Evolutionary conservation across 2,888 invertebrate genomes (phyloP), one percentile per base, ranked within the genome.

Genomic region (Venusia cambrica): DNA sequence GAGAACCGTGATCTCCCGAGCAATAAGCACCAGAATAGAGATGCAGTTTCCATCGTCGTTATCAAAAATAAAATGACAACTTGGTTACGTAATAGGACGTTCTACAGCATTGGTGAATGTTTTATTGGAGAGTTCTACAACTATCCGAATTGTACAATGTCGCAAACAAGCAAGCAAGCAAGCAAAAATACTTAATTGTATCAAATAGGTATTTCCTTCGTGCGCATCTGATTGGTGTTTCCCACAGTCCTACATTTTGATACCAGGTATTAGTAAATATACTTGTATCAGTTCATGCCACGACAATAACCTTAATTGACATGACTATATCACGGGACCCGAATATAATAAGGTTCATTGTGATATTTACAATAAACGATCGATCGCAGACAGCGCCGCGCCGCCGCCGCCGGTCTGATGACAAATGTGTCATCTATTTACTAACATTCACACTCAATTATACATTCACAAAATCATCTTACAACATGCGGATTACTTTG

Each of bases 371-470:
- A 17, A 17, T 18, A 4, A 18, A 9, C 6, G 12, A 11, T 13
- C 9, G 18, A 15, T 17, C 31, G 12, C 10, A 21, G 14, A 21
- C 26, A 21, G 26, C n/a, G n/a, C n/a, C n/a, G n/a, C n/a, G n/a
- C n/a, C n/a, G n/a, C n/a, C n/a, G n/a, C n/a, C n/a, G n/a, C 8
- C 27, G 11, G 19, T 33, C 26, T 26, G 11, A 4, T 10, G 26
- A 17, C 9, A 22, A 27, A 14, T 10, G n/a, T n/a, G n/a, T 4
- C 15, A 32, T 33, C 12, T 8, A 5, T 8, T 13, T 13, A 18
- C 4, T 16, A 17, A 35, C 13, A 35, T 28, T 22, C 20, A 19
- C 32, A 20, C 21, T 33, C 14, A 33, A 14, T 25, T 27, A 21
- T 21, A 19, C 18, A 13, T 21, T 21, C 12, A 17, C 6, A 16